Evolutionary conservation across 2,888 invertebrate species (phyloP).

Genomic region (Stenodema calcarata): DNA sequence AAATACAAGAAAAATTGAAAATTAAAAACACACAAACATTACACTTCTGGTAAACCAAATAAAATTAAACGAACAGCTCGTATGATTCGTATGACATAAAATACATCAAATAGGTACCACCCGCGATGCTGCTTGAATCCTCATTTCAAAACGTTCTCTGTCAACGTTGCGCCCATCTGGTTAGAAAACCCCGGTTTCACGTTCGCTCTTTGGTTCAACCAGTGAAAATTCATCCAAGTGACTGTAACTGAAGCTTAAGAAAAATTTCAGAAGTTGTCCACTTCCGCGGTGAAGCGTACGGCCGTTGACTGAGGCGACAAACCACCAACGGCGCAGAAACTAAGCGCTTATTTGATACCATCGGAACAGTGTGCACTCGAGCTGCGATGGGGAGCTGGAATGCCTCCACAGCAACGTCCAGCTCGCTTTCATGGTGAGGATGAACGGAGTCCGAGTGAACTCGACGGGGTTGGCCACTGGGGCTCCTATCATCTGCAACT

Average conservation of each 20-base stretch:
- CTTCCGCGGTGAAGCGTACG: neutral
- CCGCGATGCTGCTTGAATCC: neutral
- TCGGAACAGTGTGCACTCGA: neutral
- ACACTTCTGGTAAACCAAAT: no score
- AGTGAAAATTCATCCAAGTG: neutral
- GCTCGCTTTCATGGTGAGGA: neutral
- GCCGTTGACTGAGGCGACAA: neutral
- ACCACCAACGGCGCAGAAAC: neutral
- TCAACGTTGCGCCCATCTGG: neutral
- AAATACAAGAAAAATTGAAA: no score
- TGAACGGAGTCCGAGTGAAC: neutral
- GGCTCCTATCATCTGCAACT: conserved; percentile 8
- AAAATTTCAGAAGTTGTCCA: neutral
- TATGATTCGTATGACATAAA: no score
- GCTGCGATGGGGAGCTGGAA: neutral
- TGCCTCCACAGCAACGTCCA: neutral
- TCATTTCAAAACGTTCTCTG: neutral
- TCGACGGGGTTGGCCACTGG: neutral
- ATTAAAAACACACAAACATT: no score
- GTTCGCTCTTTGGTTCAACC: neutral
- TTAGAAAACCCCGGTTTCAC: neutral
- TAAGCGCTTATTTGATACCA: neutral
- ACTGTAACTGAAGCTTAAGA: neutral
- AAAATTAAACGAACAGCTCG: no score
- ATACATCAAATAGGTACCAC: neutral